Percentiles rank a stretch among this genome's conserved stretches.
Evolutionary conservation across 2,797 vertebrate genomes (phyloP).

Genomic region (Acestrorhynchus altus): DNA sequence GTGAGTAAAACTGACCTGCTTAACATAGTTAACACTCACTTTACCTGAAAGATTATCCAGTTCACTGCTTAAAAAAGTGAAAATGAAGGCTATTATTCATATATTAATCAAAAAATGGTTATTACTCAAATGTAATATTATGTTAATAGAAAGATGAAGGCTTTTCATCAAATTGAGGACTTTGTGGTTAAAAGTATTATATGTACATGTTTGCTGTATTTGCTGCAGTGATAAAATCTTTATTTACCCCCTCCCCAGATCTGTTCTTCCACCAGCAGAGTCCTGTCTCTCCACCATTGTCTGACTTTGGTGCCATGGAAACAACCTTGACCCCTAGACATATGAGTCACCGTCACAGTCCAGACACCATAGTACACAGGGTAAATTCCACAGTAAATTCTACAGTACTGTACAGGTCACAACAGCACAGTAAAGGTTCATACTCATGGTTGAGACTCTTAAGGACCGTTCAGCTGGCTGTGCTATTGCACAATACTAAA

Average conservation of each 20-base stretch:
- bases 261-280: conserved; percentile 66
- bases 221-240: too few species aligned
- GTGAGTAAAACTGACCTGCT: conserved; percentile 35
- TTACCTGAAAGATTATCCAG: not conserved
- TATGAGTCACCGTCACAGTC: conserved; percentile 80
- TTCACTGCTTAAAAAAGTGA: not conserved
- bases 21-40: not conserved
- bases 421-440: not conserved
- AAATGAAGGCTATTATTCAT: too few species aligned
- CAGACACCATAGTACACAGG: conserved; percentile 81
- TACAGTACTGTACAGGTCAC: not conserved
- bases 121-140: too few species aligned
- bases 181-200: too few species aligned
- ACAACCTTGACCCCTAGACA: conserved; percentile 72
- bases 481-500: too few species aligned
- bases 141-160: too few species aligned
- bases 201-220: not conserved
- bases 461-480: not conserved
- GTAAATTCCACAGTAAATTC: conserved; percentile 67
- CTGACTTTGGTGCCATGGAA: conserved; percentile 79
- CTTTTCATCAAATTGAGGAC: too few species aligned
- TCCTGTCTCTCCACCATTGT: conserved; percentile 79
- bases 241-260: conserved; percentile 55
- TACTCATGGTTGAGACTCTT: too few species aligned
- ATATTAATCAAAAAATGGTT: too few species aligned